phyloP scores from a whole-genome alignment of 1,140 invertebrate genomes.

The Calephelis nemesis region DNA sequence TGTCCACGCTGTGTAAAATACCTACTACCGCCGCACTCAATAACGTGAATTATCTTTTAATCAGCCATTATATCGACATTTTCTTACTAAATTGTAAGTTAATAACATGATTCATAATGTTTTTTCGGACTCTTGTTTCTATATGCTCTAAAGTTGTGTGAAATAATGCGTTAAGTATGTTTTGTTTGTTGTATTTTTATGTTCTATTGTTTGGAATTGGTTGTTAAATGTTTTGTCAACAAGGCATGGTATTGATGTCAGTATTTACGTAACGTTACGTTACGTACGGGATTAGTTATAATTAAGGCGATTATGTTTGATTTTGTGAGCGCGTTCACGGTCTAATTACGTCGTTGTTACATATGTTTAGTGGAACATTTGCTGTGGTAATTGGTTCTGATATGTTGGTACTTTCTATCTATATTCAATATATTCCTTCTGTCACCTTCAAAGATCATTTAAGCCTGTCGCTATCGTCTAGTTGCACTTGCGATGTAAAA shows the following conservation, averaged over 20 bases:
- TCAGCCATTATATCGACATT: too few relatives aligned
- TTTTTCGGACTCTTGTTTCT: not conserved
- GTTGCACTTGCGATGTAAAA: too few relatives aligned
- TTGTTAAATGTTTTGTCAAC: conserved; percentile 14
- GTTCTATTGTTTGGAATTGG: conserved; percentile 12
- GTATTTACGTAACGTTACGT: conserved; percentile 11
- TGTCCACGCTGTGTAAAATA: too few relatives aligned
- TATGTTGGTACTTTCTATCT: too few relatives aligned
- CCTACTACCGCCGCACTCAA: too few relatives aligned
- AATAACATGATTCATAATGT: not conserved
- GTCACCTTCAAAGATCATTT: too few relatives aligned
- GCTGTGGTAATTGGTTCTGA: not conserved
- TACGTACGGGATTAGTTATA: conserved; percentile 12
- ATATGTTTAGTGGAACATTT: not conserved
- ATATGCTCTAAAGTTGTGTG: conserved; percentile 1
- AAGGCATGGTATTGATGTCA: conserved; percentile 16
- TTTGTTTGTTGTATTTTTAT: conserved; percentile 12
- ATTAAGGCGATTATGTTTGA: conserved; percentile 16
- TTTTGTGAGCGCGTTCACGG: conserved; percentile 11
- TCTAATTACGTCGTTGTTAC: not conserved
- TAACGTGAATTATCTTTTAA: too few relatives aligned
- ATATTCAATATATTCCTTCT: too few relatives aligned
- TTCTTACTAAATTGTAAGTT: not conserved
- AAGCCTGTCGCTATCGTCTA: too few relatives aligned
- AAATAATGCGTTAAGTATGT: conserved; percentile 4